Evolutionary conservation across 37 sponge, comb jelly and placozoan species (phyloP).

Genomic region (Beroe forskalii): DNA sequence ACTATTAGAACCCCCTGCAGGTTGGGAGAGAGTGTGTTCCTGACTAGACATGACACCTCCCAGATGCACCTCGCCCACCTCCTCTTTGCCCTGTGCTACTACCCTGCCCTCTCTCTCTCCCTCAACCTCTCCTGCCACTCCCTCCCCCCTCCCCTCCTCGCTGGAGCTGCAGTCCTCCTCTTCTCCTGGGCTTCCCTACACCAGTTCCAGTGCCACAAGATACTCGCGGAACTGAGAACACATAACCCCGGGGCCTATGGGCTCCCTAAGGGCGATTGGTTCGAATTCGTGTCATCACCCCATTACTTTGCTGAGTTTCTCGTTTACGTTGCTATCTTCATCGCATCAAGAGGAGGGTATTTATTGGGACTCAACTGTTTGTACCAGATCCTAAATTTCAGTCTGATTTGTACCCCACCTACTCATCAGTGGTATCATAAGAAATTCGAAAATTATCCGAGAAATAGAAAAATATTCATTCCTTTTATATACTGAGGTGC

Average conservation of each 20-base stretch:
- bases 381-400: slow-evolving; percentile 41
- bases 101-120: slow-evolving; percentile 51
- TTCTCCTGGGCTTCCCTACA: slow-evolving; percentile 58
- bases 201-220: slow-evolving; percentile 51
- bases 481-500: neutral
- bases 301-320: slow-evolving; percentile 33
- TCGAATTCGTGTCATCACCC: slow-evolving; percentile 29
- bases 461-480: slow-evolving; percentile 8
- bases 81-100: slow-evolving; percentile 48
- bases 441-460: slow-evolving; percentile 25
- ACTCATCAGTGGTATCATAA: slow-evolving; percentile 40
- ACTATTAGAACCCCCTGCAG: too few relatives aligned
- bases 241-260: neutral
- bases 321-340: slow-evolving; percentile 14
- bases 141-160: neutral
- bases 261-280: slow-evolving; percentile 38
- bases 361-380: slow-evolving; percentile 14
- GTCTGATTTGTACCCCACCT: slow-evolving; percentile 24
- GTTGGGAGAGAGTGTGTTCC: neutral
- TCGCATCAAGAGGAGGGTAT: neutral
- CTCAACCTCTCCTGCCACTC: neutral
- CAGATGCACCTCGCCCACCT: slow-evolving; percentile 32
- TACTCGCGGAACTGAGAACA: slow-evolving; percentile 1
- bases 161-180: neutral
- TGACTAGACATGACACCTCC: neutral